A percentile compares a stretch with the other conserved stretches of the same genome.
Evolutionary conservation across 2,797 vertebrate species (phyloP).

Genomic region (Liparis tanakae): DNA sequence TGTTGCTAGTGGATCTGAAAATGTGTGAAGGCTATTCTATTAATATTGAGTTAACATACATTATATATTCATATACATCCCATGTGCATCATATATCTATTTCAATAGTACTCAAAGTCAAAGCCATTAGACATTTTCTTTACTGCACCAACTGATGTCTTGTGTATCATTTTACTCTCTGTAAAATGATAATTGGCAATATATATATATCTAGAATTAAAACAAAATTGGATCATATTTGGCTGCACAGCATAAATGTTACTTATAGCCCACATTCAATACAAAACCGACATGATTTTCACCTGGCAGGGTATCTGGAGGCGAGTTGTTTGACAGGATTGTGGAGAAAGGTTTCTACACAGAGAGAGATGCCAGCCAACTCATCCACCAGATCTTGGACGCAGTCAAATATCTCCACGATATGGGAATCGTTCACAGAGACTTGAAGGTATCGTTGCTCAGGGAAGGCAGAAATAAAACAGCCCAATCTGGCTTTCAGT

Average conservation of each 20-base stretch:
- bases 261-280: background rate
- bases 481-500: conserved; percentile 1
- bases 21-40: background rate
- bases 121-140: background rate
- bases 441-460: conserved; percentile 88
- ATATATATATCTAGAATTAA: background rate
- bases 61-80: background rate
- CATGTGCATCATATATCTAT: background rate
- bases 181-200: background rate
- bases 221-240: background rate
- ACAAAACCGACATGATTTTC: background rate
- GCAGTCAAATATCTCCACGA: conserved; percentile 97
- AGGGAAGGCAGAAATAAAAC: background rate
- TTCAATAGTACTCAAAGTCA: background rate
- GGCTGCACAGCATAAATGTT: background rate
- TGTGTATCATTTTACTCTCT: background rate
- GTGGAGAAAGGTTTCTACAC: conserved; percentile 99
- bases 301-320: conserved; percentile 90
- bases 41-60: background rate
- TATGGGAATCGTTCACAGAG: conserved; percentile 95
- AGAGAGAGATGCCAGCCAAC: conserved; percentile 93
- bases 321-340: conserved; percentile 96
- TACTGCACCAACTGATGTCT: background rate
- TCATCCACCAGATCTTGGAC: conserved; percentile 95
- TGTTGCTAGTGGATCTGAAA: background rate